Evolutionary conservation across 2,888 invertebrate genomes (phyloP), one percentile per base, ranked within the genome.

Genomic region (Agrochola lychnidis): DNA sequence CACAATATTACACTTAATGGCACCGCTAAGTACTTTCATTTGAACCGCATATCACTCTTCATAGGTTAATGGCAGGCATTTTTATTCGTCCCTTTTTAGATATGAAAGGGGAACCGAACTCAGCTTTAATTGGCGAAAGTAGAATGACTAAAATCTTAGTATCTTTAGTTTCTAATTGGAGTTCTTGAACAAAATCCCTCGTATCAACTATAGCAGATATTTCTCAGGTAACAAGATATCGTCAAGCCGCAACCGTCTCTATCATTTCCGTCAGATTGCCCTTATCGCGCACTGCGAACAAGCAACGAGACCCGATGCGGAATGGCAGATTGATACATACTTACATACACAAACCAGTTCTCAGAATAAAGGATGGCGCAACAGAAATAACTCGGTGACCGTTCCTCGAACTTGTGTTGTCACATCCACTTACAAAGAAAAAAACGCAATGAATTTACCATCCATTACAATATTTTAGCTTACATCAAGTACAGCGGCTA

Each of bases 221-320:
- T 16, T 72, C 76, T 71, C 72, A 78, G 77, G 76, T 87, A 78
- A 79, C 76, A 70, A 82, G 88, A 88, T 84, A 85, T 86, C 79
- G 74, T 79, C 61, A 82, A 82, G 82, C 72, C 85, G 80, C 88
- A 85, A 76, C 80, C 87, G 78, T 83, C 86, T 86, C 81, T 92
- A 93, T 92, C 90, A 89, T 91, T 92, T 93, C 93, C 93, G 90
- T 89, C 87, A 89, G 91, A 92, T 93, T 91, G 89, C 89, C 87
- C 89, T 86, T 88, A 89, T 83, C 81, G 68, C 87, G 70, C 87
- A 88, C 85, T 87, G 89, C 88, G 85, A 90, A 90, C 87, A 90
- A 88, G 90, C 88, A 91, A 88, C 87, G 88, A 83, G 86, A 86
- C 81, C 81, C 86, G 81, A 88, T 85, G 79, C 84, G 83, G 82